Evolutionary conservation across 2,888 invertebrate genomes (phyloP), one percentile per base, ranked within the genome.

Genomic region (Cephus rjabovi): DNA sequence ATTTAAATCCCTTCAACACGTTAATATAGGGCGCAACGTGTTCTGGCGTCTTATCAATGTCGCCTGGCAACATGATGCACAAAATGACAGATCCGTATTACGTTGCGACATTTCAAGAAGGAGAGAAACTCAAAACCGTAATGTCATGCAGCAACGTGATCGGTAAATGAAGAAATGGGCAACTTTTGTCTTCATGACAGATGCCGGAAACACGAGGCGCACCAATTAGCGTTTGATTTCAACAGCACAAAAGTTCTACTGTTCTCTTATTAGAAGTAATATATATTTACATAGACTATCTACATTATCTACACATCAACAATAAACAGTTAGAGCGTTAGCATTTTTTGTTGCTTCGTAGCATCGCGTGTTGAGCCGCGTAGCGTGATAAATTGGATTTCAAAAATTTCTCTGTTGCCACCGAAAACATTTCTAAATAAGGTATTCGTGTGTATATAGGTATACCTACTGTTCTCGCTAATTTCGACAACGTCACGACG

Each of bases 241-340:
- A 56, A 56, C 23, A 56, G 23, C 56, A 56, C 23, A 9, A 40
- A 40, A 56, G 9, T 56, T 56, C 15, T 56, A 56, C 56, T 9
- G 23, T 56, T 23, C 56, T 56, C 56, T 56, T 56, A 56, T 56
- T 15, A 56, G 23, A 56, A 23, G 56, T 56, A 56, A 56, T 56
- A 86, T 83, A 86, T 90, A 90, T 90, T 89, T 90, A 90, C 90
- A 90, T 89, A 87, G 83, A 91, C 89, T 91, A 91, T 91, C 91
- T 91, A 91, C 91, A 91, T 87, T 91, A 91, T 91, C 91, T 91
- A 91, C 91, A 91, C 91, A 91, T 90, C 89, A 89, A 91, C 89
- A 89, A 91, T 89, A 90, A 91, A 91, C 89, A 87, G 87, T 91
- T 90, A 91, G 87, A 56, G 56, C 56, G 56, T 56, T 56, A 56